phyloP scores from a whole-genome alignment of 2,797 vertebrate species.

The Pipistrellus nathusii region DNA sequence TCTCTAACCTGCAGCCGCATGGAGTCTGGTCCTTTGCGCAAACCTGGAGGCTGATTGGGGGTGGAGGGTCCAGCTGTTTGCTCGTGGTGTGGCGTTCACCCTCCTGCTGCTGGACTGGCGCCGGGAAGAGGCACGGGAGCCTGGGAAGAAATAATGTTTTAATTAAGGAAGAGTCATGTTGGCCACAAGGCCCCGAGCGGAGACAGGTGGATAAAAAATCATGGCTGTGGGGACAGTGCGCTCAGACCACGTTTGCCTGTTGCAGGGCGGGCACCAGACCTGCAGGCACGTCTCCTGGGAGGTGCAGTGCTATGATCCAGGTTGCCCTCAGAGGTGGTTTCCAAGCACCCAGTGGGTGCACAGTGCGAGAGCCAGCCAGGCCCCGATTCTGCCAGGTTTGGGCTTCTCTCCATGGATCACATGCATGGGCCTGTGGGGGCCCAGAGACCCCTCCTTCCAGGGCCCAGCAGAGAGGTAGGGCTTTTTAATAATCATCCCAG shows the following conservation, averaged over 20 bases:
- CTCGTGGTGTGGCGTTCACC: rapidly evolving
- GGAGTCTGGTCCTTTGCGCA: rapidly evolving
- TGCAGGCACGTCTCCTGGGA: rapidly evolving
- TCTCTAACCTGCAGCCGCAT: rapidly evolving
- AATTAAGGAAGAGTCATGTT: neutral
- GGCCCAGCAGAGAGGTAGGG: neutral
- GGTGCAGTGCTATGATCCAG: neutral
- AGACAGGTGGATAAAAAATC: neutral
- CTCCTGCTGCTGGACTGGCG: neutral
- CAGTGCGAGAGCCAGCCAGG: neutral
- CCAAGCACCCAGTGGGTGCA: too few relatives aligned
- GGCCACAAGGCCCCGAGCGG: neutral
- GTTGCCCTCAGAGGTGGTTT: neutral
- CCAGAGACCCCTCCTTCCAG: neutral
- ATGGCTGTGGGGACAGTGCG: rapidly evolving
- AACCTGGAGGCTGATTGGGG: too few relatives aligned
- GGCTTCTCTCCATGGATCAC: neutral
- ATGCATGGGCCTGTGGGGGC: neutral
- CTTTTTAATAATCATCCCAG: neutral
- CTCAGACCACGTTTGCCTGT: neutral
- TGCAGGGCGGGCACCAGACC: neutral
- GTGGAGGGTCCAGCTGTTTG: neutral
- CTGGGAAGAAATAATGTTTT: slow-evolving; percentile 50
- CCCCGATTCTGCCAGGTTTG: neutral
- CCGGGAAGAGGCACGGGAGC: rapidly evolving